phyloP scores from a whole-genome alignment of 2,113 vertebrate species.

The Irena cyanogastra region DNA sequence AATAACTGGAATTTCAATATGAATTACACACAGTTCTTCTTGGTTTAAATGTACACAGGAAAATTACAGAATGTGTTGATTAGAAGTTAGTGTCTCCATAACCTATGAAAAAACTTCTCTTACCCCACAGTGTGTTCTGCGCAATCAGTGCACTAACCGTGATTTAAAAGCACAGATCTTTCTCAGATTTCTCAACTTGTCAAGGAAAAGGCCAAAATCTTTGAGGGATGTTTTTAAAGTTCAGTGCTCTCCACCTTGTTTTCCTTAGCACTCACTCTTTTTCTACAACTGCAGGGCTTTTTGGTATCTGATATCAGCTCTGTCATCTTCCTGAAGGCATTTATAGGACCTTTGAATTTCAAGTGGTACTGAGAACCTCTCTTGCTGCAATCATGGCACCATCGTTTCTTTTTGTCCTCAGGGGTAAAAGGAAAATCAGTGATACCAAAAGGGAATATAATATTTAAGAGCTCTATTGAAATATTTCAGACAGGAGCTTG shows the following conservation, averaged over 20 bases:
- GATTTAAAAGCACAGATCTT: background rate
- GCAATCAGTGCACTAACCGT: accelerated
- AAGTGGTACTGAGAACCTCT: background rate
- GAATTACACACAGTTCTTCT: background rate
- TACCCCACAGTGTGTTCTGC: accelerated
- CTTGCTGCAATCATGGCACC: background rate
- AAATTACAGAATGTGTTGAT: background rate
- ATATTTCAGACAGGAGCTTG: background rate
- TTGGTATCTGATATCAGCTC: background rate
- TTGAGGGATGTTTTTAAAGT: background rate
- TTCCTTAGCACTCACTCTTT: background rate
- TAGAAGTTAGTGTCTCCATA: background rate
- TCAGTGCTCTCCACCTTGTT: background rate
- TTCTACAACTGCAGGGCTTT: background rate
- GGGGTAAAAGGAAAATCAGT: background rate
- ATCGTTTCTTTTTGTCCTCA: background rate
- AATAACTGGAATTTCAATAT: background rate
- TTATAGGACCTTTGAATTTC: background rate
- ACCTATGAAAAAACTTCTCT: background rate
- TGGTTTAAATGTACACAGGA: background rate
- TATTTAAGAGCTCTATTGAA: background rate
- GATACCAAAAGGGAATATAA: background rate
- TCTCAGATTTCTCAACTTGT: background rate
- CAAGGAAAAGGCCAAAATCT: background rate
- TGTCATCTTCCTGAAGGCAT: background rate